Base-by-base conservation (phyloP, 1,140 invertebrate genomes). In the Neelides sp. region DNA sequence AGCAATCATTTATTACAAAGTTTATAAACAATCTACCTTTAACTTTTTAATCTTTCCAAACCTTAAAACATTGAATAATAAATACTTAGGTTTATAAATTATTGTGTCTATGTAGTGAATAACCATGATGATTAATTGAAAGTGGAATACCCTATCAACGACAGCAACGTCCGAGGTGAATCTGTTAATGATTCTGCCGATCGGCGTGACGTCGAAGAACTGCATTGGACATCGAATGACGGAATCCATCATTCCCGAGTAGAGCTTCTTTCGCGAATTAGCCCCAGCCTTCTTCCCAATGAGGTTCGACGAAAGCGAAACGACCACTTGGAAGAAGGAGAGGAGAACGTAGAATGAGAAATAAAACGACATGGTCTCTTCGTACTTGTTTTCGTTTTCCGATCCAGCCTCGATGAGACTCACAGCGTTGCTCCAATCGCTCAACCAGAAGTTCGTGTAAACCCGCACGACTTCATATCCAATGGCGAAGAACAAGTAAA, bases 381-480 rank as follows among this genome's bases (percentile, higher is more conserved):
- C 50, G 27, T 59, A 56, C 28, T 28, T 42, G 22, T 54, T 26
- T 5, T 50, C 50, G 26, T 58, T 49, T 10, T 35, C 54, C 22
- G 36, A 70, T 7, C 26, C 27, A 34, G 50, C 43, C n/a, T n/a
- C n/a, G n/a, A n/a, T n/a, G n/a, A n/a, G n/a, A 40, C 46, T 30
- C 19, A 51, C 56, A 12, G 45, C 46, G 27, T 64, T 67, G 15
- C 74, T 75, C 78, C 78, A 80, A n/a, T 66, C 62, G 54, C 72
- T 73, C 26, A 80, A 63, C 76, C 78, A 80, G 56, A 77, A 68
- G 65, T 78, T 78, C 34, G 74, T 75, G 55, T 70, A 73, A 27
- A 80, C 72, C 49, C 73, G 68, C 43, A 77, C 60, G 50, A 66
- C 66, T 66, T 79, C 75, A 68, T 72, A 77, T 46, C 68, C 67